Evolutionary conservation across 1,140 invertebrate species (phyloP), one percentile per base, ranked within the genome.

Genomic region (Orussus abietinus): DNA sequence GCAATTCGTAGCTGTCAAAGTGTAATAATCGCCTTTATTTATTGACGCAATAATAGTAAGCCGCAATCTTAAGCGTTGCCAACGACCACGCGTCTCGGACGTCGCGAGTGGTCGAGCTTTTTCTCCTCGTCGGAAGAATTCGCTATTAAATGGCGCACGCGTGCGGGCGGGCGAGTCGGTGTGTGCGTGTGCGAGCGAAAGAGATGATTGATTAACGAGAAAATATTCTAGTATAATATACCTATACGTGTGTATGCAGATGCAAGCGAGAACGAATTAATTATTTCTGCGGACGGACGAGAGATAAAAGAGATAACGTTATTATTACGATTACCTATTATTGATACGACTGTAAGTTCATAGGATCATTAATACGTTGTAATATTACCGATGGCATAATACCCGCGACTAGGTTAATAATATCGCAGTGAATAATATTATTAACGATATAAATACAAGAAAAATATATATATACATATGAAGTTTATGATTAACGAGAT

Each of bases 391-490:
- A 52, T 58, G 53, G 54, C 43, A 52, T 48, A 50, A 55, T 55
- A 55, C 48, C 45, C 43, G 39, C 41, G n/a, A 21, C 22, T 47
- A 43, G 47, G 21, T 57, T 45, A 60, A 63, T 62, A 63, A 59
- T 54, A 61, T 26, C 22, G 49, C 45, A 47, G 21, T 57, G 46
- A 60, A 63, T 62, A 63, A 59, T 54, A 61, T 61, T 61, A 54
- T 56, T 58, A 55, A 58, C 54, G 55, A 64, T 43, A 62, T 65
- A 52, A 59, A 57, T 60, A 59, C 55, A n/a, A n/a, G 43, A 39
- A 55, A 59, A 64, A 62, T 55, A 55, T 52, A 61, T 65, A 52
- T 58, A 57, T 60, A 59, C 55, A n/a, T n/a, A 42, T 38, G 55
- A 59, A 64, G 61, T 55, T 54, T 52, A 61, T 43, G 49, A 59